Base-by-base conservation (phyloP, 1,140 invertebrate genomes). In the Agrypnia vestita region DNA sequence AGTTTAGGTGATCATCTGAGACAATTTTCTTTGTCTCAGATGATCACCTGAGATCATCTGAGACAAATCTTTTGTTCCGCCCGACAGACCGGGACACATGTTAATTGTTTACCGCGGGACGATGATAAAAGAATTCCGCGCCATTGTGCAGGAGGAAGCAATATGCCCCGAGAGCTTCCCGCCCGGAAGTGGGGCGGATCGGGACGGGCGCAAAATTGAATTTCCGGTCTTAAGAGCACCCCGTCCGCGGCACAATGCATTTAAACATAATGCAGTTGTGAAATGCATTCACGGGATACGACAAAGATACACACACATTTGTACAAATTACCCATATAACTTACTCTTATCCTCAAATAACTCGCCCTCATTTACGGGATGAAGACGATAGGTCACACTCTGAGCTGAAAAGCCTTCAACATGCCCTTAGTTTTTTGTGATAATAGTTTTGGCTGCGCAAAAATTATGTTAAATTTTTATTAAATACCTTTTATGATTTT, bases 141-240 rank as follows among this genome's bases (percentile, higher is more conserved):
- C 43, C 25, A 25, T 47, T 46, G 64, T 49, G 47, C 13, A 71
- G 11, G 17, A 17, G 44, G 67, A 49, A 49, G 46, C 46, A 53
- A 49, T 71, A 71, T 51, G 67, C 67, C 49, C 46, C 15, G 25
- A 25, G 46, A 51, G 67, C 25, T 51, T 51, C 47, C 67, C 44
- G 17, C 15, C 67, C 67, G 67, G 67, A 71, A 71, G 67, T 25
- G 47, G 46, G 67, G 51, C 19, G 47, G 46, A 25, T 15, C 10
- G 15, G 51, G 67, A 13, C 0, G 15, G 17, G 67, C 46, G 17
- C 46, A 17, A 71, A 71, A 71, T 49, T 71, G 67, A 49, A 71
- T 71, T 71, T 71, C 67, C 67, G 67, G 67, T 71, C 19, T 19
- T 71, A 71, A 71, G 67, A 71, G 51, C 25, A 53, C 21, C 67